Percentiles rank a stretch among this genome's conserved stretches.
These are phyloP conservation scores for Microplitis deprimator DNA, from an alignment of 2,888 invertebrate genomes.

Conservation along the genomic window DNA sequence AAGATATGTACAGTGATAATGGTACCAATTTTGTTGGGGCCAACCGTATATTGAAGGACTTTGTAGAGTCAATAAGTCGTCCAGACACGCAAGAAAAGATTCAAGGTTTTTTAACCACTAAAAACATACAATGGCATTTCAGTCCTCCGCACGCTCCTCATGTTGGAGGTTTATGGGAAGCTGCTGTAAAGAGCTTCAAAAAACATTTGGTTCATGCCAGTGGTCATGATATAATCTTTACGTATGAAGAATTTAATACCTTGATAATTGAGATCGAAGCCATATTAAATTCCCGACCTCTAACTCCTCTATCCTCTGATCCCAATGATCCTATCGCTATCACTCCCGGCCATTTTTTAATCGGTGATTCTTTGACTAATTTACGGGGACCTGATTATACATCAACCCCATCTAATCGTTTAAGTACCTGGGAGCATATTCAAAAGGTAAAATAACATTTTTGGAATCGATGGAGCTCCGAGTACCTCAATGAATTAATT, in stretches of 20 bases:
- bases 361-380: conserved; percentile 44
- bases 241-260: conserved; percentile 29
- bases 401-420: conserved; percentile 33
- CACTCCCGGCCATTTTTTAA: conserved; percentile 45
- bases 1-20: conserved; percentile 58
- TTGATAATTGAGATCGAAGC: conserved; percentile 40
- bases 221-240: conserved; percentile 22
- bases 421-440: conserved; percentile 43
- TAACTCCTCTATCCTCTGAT: conserved; percentile 41
- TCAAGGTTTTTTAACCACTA: conserved; percentile 37
- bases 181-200: conserved; percentile 40
- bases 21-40: conserved; percentile 62
- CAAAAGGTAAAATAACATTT: conserved; percentile 43
- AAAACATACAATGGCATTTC: conserved; percentile 42
- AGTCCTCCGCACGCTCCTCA: conserved; percentile 41
- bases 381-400: conserved; percentile 21
- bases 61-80: conserved; percentile 27
- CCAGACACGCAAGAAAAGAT: conserved; percentile 25
- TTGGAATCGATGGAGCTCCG: conserved; percentile 43
- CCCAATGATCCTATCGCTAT: conserved; percentile 36
- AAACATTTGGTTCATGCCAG: conserved; percentile 27
- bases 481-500: conserved; percentile 42
- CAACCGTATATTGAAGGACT: conserved; percentile 51
- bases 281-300: conserved; percentile 41
- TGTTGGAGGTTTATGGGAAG: conserved; percentile 45